Conservation (phyloP, 2,797 vertebrate genomes). For the Pygocentrus nattereri region DNA sequence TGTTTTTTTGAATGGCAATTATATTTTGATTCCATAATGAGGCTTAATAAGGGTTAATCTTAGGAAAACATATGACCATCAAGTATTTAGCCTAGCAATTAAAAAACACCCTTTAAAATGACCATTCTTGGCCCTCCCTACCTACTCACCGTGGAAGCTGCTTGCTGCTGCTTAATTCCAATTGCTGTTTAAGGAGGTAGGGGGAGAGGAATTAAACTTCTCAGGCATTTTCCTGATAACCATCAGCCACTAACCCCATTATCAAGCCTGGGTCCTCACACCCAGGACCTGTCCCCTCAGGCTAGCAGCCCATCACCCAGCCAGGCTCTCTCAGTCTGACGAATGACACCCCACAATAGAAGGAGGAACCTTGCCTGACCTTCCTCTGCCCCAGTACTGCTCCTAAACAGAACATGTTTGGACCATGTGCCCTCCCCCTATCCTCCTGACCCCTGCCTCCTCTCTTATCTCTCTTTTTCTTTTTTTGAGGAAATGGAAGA, state of each 20-base stretch:
- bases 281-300: conserved; percentile 78
- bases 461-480: conserved; percentile 69
- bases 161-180: conserved; percentile 69
- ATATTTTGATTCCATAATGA: not conserved
- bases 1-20: not conserved
- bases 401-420: conserved; percentile 56
- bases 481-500: conserved; percentile 71
- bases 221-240: conserved; percentile 81
- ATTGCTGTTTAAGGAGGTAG: conserved; percentile 67
- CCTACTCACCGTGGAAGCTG: conserved; percentile 66
- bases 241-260: conserved; percentile 84
- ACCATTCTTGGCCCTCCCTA: conserved; percentile 60
- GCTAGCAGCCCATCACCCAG: conserved; percentile 79
- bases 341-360: conserved; percentile 78
- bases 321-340: conserved; percentile 80
- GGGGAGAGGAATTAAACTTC: conserved; percentile 78
- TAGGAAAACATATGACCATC: conserved; percentile 60
- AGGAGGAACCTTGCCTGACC: conserved; percentile 84
- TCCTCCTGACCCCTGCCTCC: conserved; percentile 66
- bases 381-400: conserved; percentile 76
- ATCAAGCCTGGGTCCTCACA: conserved; percentile 80
- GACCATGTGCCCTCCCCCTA: conserved; percentile 26
- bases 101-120: conserved; percentile 68
- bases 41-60: conserved; percentile 45
- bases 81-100: conserved; percentile 62